Percentiles rank a stretch among this genome's conserved stretches.
phyloP scores from a whole-genome alignment of 2,888 invertebrate genomes.

The Pandemis heparana region DNA sequence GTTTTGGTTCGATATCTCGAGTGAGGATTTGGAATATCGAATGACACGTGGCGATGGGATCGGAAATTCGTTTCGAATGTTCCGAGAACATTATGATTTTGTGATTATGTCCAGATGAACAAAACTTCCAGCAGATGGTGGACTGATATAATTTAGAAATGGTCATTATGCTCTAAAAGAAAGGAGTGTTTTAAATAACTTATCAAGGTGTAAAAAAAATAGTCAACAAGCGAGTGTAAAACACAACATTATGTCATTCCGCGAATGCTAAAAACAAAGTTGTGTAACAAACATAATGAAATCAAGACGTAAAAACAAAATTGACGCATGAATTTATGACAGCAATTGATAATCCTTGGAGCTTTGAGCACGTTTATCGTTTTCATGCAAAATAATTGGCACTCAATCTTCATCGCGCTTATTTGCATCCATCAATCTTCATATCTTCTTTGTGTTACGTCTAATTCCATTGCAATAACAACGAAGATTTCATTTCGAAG shows the following conservation, averaged over 20 bases:
- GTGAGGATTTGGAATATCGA: conserved; percentile 33
- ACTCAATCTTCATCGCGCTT: conserved; percentile 39
- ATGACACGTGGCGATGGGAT: neutral
- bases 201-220: too few relatives aligned
- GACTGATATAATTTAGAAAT: neutral
- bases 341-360: conserved; percentile 17
- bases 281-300: neutral
- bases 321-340: conserved; percentile 15
- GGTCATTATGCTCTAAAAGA: too few relatives aligned
- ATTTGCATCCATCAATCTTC: conserved; percentile 34
- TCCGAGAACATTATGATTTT: neutral
- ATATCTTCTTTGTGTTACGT: conserved; percentile 23
- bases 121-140: neutral
- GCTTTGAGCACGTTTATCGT: conserved; percentile 33
- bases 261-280: neutral
- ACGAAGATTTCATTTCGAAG: conserved; percentile 17
- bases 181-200: too few relatives aligned
- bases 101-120: neutral
- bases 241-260: too few relatives aligned
- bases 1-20: conserved; percentile 35
- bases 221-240: too few relatives aligned
- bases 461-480: conserved; percentile 25
- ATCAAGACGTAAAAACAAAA: neutral
- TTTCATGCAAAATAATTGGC: conserved; percentile 34
- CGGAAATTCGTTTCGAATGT: neutral